phyloP scores from a whole-genome alignment of 2,113 vertebrate species.

The Amazona vittata region DNA sequence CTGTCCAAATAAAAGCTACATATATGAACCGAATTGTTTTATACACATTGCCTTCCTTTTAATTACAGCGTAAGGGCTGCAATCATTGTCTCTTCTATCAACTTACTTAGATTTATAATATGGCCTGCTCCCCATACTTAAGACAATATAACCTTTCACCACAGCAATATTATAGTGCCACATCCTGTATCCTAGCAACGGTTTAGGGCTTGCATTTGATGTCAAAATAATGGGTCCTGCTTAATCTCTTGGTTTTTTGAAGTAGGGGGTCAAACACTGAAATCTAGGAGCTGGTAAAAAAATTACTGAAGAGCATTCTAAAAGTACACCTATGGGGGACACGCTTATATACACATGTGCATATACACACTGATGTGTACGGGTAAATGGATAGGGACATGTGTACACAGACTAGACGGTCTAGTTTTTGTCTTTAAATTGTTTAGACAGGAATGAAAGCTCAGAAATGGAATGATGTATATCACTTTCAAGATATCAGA shows the following conservation, averaged over 20 bases:
- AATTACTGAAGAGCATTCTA: not conserved
- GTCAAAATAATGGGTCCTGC: conserved; percentile 56
- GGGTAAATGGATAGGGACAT: not conserved
- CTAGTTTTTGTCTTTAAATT: conserved; percentile 25
- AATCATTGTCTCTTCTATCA: conserved; percentile 35
- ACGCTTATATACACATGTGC: not conserved
- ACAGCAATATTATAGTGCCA: conserved; percentile 13
- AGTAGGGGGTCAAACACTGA: conserved; percentile 22
- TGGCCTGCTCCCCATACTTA: conserved; percentile 5
- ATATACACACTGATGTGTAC: not conserved
- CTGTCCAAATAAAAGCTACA: conserved; percentile 9
- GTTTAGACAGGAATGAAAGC: conserved; percentile 22
- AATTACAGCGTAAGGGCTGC: conserved; percentile 47
- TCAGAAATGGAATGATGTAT: conserved; percentile 31
- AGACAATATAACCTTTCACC: conserved; percentile 53
- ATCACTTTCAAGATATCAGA: conserved; percentile 20
- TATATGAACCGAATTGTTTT: not conserved
- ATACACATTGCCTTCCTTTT: conserved; percentile 29
- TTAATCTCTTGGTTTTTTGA: conserved; percentile 36
- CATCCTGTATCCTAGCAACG: conserved; percentile 65
- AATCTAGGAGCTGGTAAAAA: not conserved
- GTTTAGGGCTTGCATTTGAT: conserved; percentile 57
- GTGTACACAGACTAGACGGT: not conserved
- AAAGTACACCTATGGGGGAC: not conserved
- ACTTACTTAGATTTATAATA: conserved; percentile 29